Base-by-base conservation (phyloP, 2,888 invertebrate species). In the Anthophora plumipes region DNA sequence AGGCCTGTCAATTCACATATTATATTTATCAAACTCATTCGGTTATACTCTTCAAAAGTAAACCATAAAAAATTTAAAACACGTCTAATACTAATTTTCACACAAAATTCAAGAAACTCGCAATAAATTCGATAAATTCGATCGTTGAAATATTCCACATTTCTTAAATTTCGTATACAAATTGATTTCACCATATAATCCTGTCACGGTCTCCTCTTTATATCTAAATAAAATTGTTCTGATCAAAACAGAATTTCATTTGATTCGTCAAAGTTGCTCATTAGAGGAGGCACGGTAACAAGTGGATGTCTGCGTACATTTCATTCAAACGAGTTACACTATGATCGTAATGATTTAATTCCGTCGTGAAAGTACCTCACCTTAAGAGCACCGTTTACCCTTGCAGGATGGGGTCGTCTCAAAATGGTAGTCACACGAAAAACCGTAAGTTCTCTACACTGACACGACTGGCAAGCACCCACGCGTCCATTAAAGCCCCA, bases 401-500 rank as follows among this genome's bases (percentile, higher is more conserved):
- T 57, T 17, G 64, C 12, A 50, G 55, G 55, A 59, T 59, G 70
- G 79, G 72, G 66, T 48, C 71, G 83, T 77, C 77, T 79, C 64
- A 75, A 87, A 87, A 80, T n/a, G 77, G 81, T 80, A 82, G 82
- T 85, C 85, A 70, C 77, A 80, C 85, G 87, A 87, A 87, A 87
- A 87, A 87, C 78, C 80, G 76, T 87, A 82, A 80, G 85, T 84
- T 85, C 84, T 86, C 76, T 73, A 69, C 76, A 76, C 76, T 80
- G 85, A 82, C 81, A 84, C 80, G 84, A 81, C 84, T 84, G 85
- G 82, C 84, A 82, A 84, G 84, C 90, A 88, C 90, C 89, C 88
- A 90, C 91, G 90, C 90, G 88, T 76, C 90, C 89, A 90, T 91
- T 91, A 89, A 87, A 86, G 81, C 77, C 78, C 75, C 70, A 80